Base-by-base conservation (phyloP, 2,888 invertebrate species). In the Drosophila eohydei region DNA sequence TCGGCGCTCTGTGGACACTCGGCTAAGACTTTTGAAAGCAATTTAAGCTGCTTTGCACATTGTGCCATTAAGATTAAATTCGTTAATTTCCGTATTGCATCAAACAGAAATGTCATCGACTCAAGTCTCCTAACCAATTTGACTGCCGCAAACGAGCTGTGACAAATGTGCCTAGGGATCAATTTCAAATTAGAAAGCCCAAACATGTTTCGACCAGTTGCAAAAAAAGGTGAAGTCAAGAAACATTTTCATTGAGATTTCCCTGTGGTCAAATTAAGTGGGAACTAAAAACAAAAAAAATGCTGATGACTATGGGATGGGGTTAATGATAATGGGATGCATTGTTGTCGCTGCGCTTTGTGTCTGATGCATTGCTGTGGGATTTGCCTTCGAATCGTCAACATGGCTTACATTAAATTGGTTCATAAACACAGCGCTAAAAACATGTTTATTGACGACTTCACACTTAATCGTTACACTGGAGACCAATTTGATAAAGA, bases 41-140 rank as follows among this genome's bases (percentile, higher is more conserved):
- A 32, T 73, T 71, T 21, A 56, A 71, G 62, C 57, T n/a, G 57
- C 12, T 40, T 12, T 48, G 38, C 38, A 62, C 57, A 52, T 30
- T 67, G 50, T 51, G 38, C 14, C 12, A 46, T 12, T 28, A 34
- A 14, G n/a, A 48, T 21, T 9, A 48, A 46, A 36, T 26, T 30
- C 40, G 28, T 36, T 58, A 16, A 58, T 46, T 58, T 46, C 46
- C 26, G 51, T 6, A 21, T 21, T 28, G 40, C 16, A 55, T 41
- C 40, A 28, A 16, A 16, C 40, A 6, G 36, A 56, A 32, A 26
- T 43, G 43, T 9, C 41, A 21, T 34, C 14, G 43, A 6, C n/a
- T 32, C 4, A 6, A 36, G 34, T 11, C 34, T 36, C 4, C 32
- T 7, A n/a, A 4, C 14, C 44, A 57, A 57, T 44, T 26, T 7